Conservation (phyloP, 2,113 vertebrate genomes). For the Amblyornis subalaris region DNA sequence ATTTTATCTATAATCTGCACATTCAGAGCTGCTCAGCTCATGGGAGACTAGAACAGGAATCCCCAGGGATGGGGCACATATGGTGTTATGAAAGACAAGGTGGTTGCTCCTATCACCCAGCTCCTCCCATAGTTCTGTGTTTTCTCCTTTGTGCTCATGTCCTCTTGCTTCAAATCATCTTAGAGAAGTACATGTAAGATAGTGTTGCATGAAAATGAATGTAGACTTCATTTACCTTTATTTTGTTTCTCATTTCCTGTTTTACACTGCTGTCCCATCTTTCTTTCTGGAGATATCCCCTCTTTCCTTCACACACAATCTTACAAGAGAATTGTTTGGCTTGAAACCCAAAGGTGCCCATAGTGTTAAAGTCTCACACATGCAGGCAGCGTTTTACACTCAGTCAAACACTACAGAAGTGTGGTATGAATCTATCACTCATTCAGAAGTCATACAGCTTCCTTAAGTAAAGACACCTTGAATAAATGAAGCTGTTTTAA, state of each 20-base stretch:
- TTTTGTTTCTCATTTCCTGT: background rate
- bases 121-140: background rate
- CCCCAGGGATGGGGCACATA: rapidly evolving
- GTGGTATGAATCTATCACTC: background rate
- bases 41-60: rapidly evolving
- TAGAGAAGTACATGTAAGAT: background rate
- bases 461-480: background rate
- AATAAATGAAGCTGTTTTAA: background rate
- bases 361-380: background rate
- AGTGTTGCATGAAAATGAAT: background rate
- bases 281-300: background rate
- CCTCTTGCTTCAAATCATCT: background rate
- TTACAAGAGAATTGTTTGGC: background rate
- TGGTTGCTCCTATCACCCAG: background rate
- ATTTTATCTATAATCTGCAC: background rate
- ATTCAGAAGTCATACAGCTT: background rate
- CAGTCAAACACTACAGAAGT: background rate
- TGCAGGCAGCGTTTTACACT: background rate
- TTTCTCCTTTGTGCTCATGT: background rate
- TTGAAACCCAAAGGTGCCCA: background rate
- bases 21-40: background rate
- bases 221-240: background rate
- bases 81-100: background rate
- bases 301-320: background rate
- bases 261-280: background rate